These are phyloP conservation scores for Chrysolina americana DNA, from an alignment of 2,888 invertebrate genomes.

Conservation along the genomic window DNA sequence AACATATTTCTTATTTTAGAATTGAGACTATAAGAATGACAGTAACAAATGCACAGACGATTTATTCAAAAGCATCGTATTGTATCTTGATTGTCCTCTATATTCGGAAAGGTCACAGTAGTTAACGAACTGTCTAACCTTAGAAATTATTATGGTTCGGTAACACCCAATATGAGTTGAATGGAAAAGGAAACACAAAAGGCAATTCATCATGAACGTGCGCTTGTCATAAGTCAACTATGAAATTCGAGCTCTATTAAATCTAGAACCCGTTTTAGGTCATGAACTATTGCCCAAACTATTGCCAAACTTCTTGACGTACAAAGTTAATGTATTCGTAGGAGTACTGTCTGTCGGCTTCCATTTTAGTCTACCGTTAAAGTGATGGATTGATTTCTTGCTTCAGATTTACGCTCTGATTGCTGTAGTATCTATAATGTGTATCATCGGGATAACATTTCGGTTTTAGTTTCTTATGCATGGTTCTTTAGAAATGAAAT, in stretches of 20 bases:
- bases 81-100: neutral
- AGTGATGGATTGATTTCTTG: constrained; percentile 21
- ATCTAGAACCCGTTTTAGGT: constrained; percentile 20
- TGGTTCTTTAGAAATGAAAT: no score
- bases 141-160: neutral
- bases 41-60: no score
- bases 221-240: constrained; percentile 10
- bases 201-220: constrained; percentile 21
- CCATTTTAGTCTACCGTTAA: constrained; percentile 12
- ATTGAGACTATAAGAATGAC: no score
- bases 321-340: neutral
- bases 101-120: neutral
- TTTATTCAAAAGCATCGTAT: no score
- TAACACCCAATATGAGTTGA: neutral
- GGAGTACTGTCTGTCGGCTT: constrained; percentile 10
- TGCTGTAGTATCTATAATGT: neutral
- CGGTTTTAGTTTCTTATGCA: neutral
- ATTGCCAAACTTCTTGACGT: constrained; percentile 5
- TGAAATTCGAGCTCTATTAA: constrained; percentile 9
- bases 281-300: constrained; percentile 22
- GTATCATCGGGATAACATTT: neutral
- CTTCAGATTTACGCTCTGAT: constrained; percentile 4
- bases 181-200: neutral
- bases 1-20: no score
- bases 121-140: neutral